phyloP scores from a whole-genome alignment of 1,140 invertebrate species.

The Drosophila pseudoobscura region DNA sequence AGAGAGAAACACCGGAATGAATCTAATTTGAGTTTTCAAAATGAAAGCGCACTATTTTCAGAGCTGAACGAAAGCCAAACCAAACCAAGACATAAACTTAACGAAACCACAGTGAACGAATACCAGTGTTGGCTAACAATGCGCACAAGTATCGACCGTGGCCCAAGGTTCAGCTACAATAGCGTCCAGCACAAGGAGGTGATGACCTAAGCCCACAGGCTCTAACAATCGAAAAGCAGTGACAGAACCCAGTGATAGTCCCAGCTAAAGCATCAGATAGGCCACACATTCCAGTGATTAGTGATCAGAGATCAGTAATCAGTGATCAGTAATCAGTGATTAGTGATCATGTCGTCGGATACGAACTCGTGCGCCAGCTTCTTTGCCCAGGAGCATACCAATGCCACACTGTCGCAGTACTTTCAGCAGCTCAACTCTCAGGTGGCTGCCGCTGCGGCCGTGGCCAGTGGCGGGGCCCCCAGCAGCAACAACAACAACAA shows the following conservation, averaged over 20 bases:
- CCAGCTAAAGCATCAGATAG: background rate
- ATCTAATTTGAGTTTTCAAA: constrained; percentile 46
- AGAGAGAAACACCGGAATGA: background rate
- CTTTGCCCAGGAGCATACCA: constrained; percentile 77
- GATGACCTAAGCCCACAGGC: constrained; percentile 50
- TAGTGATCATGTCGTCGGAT: constrained; percentile 66
- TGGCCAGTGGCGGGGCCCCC: constrained; percentile 25
- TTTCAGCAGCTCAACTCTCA: constrained; percentile 77
- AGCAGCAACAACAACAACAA: constrained; percentile 27
- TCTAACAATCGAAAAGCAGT: background rate
- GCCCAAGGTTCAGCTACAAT: constrained; percentile 64
- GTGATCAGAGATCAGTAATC: constrained; percentile 15
- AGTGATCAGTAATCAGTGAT: constrained; percentile 40
- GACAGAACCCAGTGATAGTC: background rate
- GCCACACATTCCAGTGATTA: constrained; percentile 37
- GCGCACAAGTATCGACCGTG: constrained; percentile 61
- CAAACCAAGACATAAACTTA: background rate
- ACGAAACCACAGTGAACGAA: constrained; percentile 11
- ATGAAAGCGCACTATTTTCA: constrained; percentile 51
- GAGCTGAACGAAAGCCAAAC: background rate
- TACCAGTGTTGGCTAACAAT: constrained; percentile 48
- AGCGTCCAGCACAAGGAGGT: constrained; percentile 70
- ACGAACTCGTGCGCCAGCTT: constrained; percentile 72
- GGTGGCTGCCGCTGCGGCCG: constrained; percentile 58
- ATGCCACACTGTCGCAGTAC: constrained; percentile 73